phyloP scores from a whole-genome alignment of 2,888 invertebrate species.

The Nephrocerus scutellatus region DNA sequence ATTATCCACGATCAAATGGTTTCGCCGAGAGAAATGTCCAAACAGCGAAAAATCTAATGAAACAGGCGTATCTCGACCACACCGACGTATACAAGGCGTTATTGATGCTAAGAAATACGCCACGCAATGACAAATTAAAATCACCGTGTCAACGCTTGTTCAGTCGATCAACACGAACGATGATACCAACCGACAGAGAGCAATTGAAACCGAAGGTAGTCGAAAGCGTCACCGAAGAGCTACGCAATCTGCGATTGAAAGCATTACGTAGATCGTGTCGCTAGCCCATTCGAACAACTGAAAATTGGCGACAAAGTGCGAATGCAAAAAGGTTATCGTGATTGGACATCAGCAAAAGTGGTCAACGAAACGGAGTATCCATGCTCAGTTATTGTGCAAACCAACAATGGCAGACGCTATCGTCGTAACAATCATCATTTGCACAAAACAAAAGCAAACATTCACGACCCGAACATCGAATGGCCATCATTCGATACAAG shows the following conservation, averaged over 20 bases:
- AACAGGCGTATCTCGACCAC: no score
- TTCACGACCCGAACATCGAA: no score
- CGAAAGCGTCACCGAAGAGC: constrained; percentile 11
- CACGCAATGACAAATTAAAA: no score
- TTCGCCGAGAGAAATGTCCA: no score
- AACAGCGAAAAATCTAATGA: no score
- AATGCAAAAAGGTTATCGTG: constrained; percentile 11
- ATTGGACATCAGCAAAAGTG: constrained; percentile 12
- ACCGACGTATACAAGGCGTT: no score
- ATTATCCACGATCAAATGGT: no score
- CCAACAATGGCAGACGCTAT: constrained; percentile 10
- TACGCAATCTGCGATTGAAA: constrained; percentile 10
- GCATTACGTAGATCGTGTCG: constrained; percentile 6
- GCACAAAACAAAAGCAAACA: constrained; percentile 2
- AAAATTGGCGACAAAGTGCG: constrained; percentile 10
- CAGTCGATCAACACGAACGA: constrained; percentile 17
- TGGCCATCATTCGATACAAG: no score
- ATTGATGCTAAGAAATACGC: no score
- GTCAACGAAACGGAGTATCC: constrained; percentile 10
- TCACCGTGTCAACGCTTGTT: no score
- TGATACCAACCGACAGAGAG: constrained; percentile 10
- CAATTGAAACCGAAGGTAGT: constrained; percentile 22
- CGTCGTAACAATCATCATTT: constrained; percentile 9
- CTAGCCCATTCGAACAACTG: constrained; percentile 4
- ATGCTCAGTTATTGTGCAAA: constrained; percentile 17